These are phyloP conservation scores for Sebastiscus tertius DNA, from an alignment of 2,797 vertebrate genomes.

Conservation along the genomic window DNA sequence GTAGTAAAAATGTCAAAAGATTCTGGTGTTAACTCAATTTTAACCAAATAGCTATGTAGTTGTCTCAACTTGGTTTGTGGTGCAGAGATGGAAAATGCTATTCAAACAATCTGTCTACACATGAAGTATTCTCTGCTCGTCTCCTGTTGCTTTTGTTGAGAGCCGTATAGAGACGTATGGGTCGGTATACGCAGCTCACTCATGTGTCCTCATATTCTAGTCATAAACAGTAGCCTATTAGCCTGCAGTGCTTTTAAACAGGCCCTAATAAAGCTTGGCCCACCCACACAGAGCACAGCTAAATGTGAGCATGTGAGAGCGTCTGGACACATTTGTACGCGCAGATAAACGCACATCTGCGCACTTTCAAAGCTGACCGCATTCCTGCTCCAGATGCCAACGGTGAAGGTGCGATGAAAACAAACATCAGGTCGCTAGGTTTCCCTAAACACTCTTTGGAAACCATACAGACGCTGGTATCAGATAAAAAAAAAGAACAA, in stretches of 20 bases:
- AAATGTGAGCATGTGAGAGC: constrained; percentile 8
- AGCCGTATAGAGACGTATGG: background rate
- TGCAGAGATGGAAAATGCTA: constrained; percentile 31
- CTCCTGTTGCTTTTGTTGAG: background rate
- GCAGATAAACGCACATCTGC: constrained; percentile 66
- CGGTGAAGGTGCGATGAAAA: constrained; percentile 68
- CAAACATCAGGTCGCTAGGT: constrained; percentile 49
- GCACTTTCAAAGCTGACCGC: constrained; percentile 10
- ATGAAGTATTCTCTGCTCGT: background rate
- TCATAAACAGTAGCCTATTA: constrained; percentile 64
- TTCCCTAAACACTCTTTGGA: constrained; percentile 16
- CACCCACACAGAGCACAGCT: constrained; percentile 60
- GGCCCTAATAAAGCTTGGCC: constrained; percentile 58
- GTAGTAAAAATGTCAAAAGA: constrained; percentile 35
- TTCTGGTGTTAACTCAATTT: constrained; percentile 23
- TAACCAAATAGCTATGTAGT: constrained; percentile 19
- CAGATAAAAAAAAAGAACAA: constrained; percentile 55
- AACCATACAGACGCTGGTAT: constrained; percentile 4
- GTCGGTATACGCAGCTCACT: background rate
- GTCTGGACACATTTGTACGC: constrained; percentile 29
- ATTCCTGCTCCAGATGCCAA: constrained; percentile 66
- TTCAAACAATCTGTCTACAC: constrained; percentile 3
- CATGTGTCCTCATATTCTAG: constrained; percentile 18
- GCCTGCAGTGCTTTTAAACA: constrained; percentile 40
- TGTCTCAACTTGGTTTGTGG: background rate